phyloP scores from a whole-genome alignment of 2,797 vertebrate species.

The Sandelia bainsii region DNA sequence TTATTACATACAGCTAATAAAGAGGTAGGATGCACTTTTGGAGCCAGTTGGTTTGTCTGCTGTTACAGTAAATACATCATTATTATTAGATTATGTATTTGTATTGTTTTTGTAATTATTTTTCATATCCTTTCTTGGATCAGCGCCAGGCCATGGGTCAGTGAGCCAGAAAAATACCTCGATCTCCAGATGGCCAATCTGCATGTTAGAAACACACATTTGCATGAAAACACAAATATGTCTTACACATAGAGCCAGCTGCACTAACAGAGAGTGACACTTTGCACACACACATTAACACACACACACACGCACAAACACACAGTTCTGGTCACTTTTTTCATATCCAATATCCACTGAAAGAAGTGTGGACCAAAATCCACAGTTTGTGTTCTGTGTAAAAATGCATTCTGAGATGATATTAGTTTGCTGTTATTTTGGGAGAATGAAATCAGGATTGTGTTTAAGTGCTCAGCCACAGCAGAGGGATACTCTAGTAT shows the following conservation, averaged over 20 bases:
- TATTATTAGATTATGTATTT: conserved; percentile 24
- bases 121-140: conserved; percentile 12
- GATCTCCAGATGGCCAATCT: conserved; percentile 44
- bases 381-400: too few relatives aligned
- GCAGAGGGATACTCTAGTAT: not conserved
- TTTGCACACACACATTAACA: too few relatives aligned
- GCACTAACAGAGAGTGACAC: not conserved
- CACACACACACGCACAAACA: too few relatives aligned
- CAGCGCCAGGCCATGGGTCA: conserved; percentile 26
- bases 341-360: not conserved
- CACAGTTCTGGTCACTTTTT: not conserved
- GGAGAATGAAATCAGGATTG: conserved; percentile 1
- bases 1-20: not conserved
- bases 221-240: conserved; percentile 15
- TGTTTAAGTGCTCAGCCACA: not conserved
- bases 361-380: too few relatives aligned
- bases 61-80: conserved; percentile 18
- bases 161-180: conserved; percentile 28
- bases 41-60: not conserved
- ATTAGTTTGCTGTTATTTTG: not conserved
- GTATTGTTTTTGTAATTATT: conserved; percentile 26
- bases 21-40: not conserved
- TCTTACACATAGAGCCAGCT: not conserved
- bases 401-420: too few relatives aligned
- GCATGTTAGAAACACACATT: not conserved